These are phyloP conservation scores for Enteromius unitaeniatus DNA, from an alignment of 2,797 vertebrate species.

Conservation along the genomic window DNA sequence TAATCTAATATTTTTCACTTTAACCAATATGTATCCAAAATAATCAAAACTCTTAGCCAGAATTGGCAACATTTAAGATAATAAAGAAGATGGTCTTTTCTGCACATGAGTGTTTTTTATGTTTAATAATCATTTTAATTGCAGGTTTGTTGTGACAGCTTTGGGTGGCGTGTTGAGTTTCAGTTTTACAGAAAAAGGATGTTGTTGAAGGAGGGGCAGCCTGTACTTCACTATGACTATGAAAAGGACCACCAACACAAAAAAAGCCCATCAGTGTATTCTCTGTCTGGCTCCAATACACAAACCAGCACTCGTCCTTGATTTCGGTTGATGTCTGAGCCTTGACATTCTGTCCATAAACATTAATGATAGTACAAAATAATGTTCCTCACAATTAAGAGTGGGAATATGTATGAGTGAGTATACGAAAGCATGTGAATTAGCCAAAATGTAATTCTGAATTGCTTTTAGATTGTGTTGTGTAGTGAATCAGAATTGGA, in stretches of 20 bases:
- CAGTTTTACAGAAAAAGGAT: slow-evolving; percentile 47
- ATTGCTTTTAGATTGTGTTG: neutral
- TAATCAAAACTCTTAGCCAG: neutral
- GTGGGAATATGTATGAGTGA: neutral
- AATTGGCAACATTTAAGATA: neutral
- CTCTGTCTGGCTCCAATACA: slow-evolving; percentile 83
- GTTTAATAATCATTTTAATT: neutral
- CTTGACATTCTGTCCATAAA: neutral
- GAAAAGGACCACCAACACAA: slow-evolving; percentile 69
- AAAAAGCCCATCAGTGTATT: slow-evolving; percentile 69
- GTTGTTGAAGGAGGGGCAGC: slow-evolving; percentile 64
- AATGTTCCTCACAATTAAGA: neutral
- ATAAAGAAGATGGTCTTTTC: neutral
- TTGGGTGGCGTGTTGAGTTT: slow-evolving; percentile 56
- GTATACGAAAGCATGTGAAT: neutral
- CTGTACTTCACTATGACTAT: slow-evolving; percentile 72
- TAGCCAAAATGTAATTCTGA: neutral
- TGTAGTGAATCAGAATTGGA: neutral
- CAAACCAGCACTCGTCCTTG: slow-evolving; percentile 62
- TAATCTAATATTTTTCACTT: neutral
- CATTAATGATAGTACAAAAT: neutral
- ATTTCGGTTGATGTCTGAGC: slow-evolving; percentile 35
- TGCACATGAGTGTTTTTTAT: neutral
- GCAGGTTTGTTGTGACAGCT: slow-evolving; percentile 11
- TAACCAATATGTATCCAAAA: neutral